Evolutionary conservation across 92 coral and sea anemone species (phyloP).

Genomic region (Zoanthus solanderi): DNA sequence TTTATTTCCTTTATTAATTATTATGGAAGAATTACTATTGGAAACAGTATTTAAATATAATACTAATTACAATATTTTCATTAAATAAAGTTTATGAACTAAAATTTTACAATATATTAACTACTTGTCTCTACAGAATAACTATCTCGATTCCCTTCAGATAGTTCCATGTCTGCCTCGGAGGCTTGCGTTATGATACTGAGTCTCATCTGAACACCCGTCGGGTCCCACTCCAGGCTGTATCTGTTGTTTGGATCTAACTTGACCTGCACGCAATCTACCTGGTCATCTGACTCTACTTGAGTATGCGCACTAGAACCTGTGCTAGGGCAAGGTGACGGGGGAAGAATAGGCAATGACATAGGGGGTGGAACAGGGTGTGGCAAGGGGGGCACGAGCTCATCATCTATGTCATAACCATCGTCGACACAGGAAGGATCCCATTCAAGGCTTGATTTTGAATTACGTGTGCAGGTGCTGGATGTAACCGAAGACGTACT

Average conservation of each 20-base stretch:
- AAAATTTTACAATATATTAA: not conserved
- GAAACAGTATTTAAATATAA: too few species aligned
- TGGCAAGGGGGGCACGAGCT: slow-evolving; percentile 92
- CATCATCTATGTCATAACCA: slow-evolving; percentile 80
- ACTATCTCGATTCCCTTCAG: slow-evolving; percentile 45
- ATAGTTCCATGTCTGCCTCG: slow-evolving; percentile 50
- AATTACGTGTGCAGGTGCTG: slow-evolving; percentile 68
- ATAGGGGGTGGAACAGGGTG: slow-evolving; percentile 82
- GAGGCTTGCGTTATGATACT: slow-evolving; percentile 93
- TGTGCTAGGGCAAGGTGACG: slow-evolving; percentile 75
- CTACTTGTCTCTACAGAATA: slow-evolving; percentile 15
- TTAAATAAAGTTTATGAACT: too few species aligned
- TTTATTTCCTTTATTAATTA: too few species aligned
- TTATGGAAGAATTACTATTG: too few species aligned
- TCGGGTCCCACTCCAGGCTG: slow-evolving; percentile 99
- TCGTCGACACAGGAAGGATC: slow-evolving; percentile 86
- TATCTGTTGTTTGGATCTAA: slow-evolving; percentile 83
- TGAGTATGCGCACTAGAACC: slow-evolving; percentile 43
- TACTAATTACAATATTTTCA: too few species aligned
- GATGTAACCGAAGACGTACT: slow-evolving; percentile 82
- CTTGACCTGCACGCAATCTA: slow-evolving; percentile 75
- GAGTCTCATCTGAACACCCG: slow-evolving; percentile 97
- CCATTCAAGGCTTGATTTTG: slow-evolving; percentile 92
- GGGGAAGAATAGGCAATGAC: slow-evolving; percentile 59
- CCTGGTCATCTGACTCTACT: slow-evolving; percentile 54